Conservation (phyloP, 2,888 invertebrate genomes). For the Drosophila emarginata region DNA sequence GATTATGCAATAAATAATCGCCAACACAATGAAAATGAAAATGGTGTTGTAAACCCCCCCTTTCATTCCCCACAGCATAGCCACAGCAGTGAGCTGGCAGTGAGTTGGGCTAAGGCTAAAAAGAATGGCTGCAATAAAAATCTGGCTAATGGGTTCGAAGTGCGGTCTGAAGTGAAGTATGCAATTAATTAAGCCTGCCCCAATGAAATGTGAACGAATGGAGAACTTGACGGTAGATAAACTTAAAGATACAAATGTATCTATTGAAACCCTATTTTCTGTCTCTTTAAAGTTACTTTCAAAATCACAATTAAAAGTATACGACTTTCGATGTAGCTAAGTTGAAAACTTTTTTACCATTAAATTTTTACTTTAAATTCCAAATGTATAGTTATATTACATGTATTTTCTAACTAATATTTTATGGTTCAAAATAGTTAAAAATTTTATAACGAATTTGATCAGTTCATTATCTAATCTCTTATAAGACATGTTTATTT, state of each 20-base stretch:
- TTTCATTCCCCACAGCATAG: constrained; percentile 8
- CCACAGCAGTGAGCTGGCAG: not conserved
- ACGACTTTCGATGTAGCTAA: too few relatives aligned
- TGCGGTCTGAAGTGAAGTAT: constrained; percentile 2
- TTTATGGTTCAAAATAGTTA: too few relatives aligned
- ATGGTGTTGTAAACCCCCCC: constrained; percentile 47
- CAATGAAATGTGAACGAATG: not conserved
- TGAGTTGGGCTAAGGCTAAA: constrained; percentile 42
- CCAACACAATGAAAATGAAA: constrained; percentile 58
- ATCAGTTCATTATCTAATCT: too few relatives aligned
- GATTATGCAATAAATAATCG: constrained; percentile 76
- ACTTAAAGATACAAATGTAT: not conserved
- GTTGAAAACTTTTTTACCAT: too few relatives aligned
- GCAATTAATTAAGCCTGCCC: constrained; percentile 20
- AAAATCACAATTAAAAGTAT: not conserved
- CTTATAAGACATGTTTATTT: too few relatives aligned
- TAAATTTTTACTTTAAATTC: too few relatives aligned
- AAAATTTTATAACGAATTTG: too few relatives aligned
- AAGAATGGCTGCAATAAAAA: constrained; percentile 51
- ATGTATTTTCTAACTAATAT: too few relatives aligned
- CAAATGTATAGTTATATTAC: too few relatives aligned
- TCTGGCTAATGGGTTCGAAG: constrained; percentile 41
- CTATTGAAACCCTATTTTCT: not conserved
- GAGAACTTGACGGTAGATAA: not conserved
- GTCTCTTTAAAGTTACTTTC: not conserved